Conservation (phyloP, 2,113 vertebrate species). For the Arizona elegans region DNA sequence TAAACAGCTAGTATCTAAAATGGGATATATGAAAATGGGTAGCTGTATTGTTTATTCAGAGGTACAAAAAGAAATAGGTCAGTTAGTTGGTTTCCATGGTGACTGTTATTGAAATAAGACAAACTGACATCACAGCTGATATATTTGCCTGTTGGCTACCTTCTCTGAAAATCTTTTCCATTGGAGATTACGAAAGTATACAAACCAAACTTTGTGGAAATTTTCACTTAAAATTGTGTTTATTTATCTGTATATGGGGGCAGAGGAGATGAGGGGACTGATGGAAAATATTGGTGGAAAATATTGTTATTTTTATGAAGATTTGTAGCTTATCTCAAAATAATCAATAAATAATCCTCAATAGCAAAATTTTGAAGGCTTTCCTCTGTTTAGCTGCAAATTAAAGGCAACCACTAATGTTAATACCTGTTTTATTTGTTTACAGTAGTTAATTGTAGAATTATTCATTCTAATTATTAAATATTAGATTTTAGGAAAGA, state of each 20-base stretch:
- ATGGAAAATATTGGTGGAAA: not conserved
- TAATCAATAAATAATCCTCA: not conserved
- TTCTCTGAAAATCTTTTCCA: constrained; percentile 45
- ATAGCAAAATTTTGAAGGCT: not conserved
- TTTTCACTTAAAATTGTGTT: constrained; percentile 19
- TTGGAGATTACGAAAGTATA: constrained; percentile 36
- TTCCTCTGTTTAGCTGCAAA: not conserved
- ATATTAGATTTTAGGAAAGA: not conserved
- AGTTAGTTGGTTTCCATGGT: constrained; percentile 73
- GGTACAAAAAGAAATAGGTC: constrained; percentile 68
- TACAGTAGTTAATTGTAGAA: not conserved
- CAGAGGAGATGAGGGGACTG: not conserved
- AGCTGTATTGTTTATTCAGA: constrained; percentile 60
- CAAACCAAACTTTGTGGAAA: constrained; percentile 36
- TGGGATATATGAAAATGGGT: constrained; percentile 48
- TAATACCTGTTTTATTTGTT: not conserved
- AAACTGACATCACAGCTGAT: constrained; percentile 61
- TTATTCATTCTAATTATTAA: constrained; percentile 1
- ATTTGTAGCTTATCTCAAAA: fast-evolving
- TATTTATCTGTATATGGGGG: constrained; percentile 26
- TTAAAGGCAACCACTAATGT: not conserved
- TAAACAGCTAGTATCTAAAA: constrained; percentile 36
- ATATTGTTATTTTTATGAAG: constrained; percentile 4
- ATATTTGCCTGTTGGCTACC: constrained; percentile 51
- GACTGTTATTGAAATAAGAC: constrained; percentile 69